Percentiles rank a stretch among this genome's conserved stretches.
Conservation (phyloP, 2,888 invertebrate species). For the Caenorhabditis sp. region DNA sequence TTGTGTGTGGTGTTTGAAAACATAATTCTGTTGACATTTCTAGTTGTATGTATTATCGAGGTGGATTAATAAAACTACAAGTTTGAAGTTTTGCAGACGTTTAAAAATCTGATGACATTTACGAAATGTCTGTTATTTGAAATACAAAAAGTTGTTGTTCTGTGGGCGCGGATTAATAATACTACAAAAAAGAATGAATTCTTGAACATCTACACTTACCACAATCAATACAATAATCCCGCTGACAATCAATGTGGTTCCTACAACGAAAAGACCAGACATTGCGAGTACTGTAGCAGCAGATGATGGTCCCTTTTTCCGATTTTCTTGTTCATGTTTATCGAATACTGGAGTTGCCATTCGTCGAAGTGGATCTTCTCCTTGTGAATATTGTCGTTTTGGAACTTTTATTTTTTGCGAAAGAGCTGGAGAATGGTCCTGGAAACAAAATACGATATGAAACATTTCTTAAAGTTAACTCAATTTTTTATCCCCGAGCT, state of each 20-base stretch:
- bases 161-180: too few relatives aligned
- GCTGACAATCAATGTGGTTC: conserved; percentile 62
- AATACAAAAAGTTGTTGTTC: too few relatives aligned
- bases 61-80: too few relatives aligned
- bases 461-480: too few relatives aligned
- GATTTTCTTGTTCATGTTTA: conserved; percentile 56
- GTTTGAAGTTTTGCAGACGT: too few relatives aligned
- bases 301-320: conserved; percentile 68
- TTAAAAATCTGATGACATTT: too few relatives aligned
- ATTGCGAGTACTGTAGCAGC: conserved; percentile 67
- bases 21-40: too few relatives aligned
- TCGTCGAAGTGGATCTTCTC: conserved; percentile 61
- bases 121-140: too few relatives aligned
- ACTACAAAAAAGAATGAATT: background rate
- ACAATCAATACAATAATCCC: conserved; percentile 66
- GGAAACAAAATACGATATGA: too few relatives aligned
- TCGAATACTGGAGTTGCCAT: conserved; percentile 66
- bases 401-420: conserved; percentile 59
- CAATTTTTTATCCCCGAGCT: too few relatives aligned
- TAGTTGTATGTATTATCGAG: too few relatives aligned
- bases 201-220: conserved; percentile 51
- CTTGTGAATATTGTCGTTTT: conserved; percentile 57
- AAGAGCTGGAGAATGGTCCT: conserved; percentile 61
- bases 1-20: too few relatives aligned
- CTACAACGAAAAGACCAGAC: conserved; percentile 68